Evolutionary conservation across 1,140 invertebrate species (phyloP), one percentile per base, ranked within the genome.

Genomic region (Saccostrea echinata): DNA sequence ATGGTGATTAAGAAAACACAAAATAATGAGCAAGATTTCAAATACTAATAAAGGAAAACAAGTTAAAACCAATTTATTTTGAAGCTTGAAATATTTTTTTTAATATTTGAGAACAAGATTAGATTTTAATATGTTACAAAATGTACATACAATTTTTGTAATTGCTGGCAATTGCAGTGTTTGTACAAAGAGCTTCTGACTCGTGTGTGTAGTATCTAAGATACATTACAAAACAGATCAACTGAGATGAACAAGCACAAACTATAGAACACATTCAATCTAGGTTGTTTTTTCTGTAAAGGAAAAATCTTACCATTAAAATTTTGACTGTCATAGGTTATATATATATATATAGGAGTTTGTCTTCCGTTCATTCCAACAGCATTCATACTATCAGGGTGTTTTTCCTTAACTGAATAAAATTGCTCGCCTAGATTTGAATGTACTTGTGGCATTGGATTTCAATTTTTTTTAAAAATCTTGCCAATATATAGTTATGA

Each of bases 111-210:
- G 43, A 43, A 16, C 55, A 61, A 21, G 6, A 61, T 61, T 61
- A 8, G 18, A 61, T 61, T 61, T 61, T 61, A 61, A 33, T 76
- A 2, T 76, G 24, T 76, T 76, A 76, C 33, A 11, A 76, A 24
- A 76, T 76, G 68, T 76, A 76, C 68, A 76, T 76, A 33, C 68
- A 76, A 27, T 27, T 64, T 33, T 76, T 76, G 68, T 76, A 30
- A 76, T 76, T 76, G 68, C 68, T 76, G 68, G 68, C 68, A 76
- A 76, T 76, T 76, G 68, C 68, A 76, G 27, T 76, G 68, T 76
- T 16, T 76, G 68, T 30, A 76, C 68, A 76, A 76, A 30, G 30
- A 76, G 30, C 30, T 16, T 76, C 16, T 76, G 13, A 76, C 27
- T 76, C 68, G 68, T 76, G 30, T 43, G 9, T 76, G 68, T 76